phyloP scores from a whole-genome alignment of 2,888 invertebrate species.

The Lepidocyrtoides sp. region DNA sequence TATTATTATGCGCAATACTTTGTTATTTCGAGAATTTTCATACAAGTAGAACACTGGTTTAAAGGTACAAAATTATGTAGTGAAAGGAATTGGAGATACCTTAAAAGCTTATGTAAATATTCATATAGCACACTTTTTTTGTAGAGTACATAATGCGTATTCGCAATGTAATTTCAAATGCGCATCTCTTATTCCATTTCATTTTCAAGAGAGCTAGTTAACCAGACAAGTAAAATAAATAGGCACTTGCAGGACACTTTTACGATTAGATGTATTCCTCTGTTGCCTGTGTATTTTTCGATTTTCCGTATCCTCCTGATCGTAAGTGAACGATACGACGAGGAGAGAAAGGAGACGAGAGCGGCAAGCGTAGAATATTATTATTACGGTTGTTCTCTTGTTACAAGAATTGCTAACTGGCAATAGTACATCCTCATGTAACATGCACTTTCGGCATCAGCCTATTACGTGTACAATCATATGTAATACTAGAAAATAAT shows the following conservation, averaged over 20 bases:
- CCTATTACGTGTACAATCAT: slow-evolving; percentile 42
- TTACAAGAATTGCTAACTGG: slow-evolving; percentile 27
- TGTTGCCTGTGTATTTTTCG: neutral
- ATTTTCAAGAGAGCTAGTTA: slow-evolving; percentile 28
- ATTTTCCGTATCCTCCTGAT: neutral
- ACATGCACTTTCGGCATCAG: neutral
- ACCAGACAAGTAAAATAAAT: slow-evolving; percentile 21
- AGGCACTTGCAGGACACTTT: neutral
- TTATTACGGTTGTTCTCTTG: slow-evolving; percentile 13
- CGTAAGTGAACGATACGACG: neutral
- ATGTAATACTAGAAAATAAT: slow-evolving; percentile 24
- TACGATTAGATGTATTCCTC: slow-evolving; percentile 10
- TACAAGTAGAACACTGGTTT: too few relatives aligned
- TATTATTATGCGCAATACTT: too few relatives aligned
- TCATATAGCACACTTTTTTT: neutral
- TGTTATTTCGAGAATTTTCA: too few relatives aligned
- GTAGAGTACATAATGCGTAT: neutral
- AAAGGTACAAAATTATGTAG: too few relatives aligned
- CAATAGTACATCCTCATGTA: slow-evolving; percentile 19
- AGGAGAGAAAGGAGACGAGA: neutral
- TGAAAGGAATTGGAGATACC: too few relatives aligned
- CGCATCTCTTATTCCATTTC: neutral
- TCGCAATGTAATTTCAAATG: neutral
- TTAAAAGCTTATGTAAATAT: too few relatives aligned
- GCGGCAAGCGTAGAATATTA: neutral